phyloP scores from a whole-genome alignment of 37 sponge, comb jelly and placozoan genomes.

The Lycopodina hypogea region DNA sequence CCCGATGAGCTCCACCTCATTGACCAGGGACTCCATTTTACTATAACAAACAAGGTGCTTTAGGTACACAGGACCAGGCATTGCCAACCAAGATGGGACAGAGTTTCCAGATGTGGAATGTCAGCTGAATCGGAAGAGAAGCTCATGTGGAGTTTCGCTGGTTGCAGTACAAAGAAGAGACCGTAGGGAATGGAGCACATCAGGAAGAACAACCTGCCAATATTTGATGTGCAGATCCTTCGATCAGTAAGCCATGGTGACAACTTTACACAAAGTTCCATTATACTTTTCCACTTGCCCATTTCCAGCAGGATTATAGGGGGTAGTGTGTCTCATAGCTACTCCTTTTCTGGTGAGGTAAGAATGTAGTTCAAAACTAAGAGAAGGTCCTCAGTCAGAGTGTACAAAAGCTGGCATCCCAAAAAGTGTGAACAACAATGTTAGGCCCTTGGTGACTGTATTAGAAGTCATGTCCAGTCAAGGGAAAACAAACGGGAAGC shows the following conservation, averaged over 20 bases:
- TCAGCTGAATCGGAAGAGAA: background rate
- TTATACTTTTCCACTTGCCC: constrained; percentile 18
- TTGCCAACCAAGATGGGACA: constrained; percentile 4
- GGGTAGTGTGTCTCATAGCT: constrained; percentile 7
- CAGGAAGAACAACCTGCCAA: too few relatives aligned
- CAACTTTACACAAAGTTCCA: constrained; percentile 3
- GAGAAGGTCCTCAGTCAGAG: too few relatives aligned
- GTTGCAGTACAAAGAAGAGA: too few relatives aligned
- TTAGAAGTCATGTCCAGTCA: background rate
- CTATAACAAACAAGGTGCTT: constrained; percentile 6
- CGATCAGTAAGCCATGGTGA: background rate
- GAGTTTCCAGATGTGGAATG: too few relatives aligned
- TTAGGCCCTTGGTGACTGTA: constrained; percentile 1
- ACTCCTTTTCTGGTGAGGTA: constrained; percentile 5
- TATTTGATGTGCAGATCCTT: background rate
- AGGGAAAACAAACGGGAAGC: constrained; percentile 16
- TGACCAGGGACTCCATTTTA: constrained; percentile 3
- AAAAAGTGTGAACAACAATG: constrained; percentile 1
- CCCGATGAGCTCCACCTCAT: constrained; percentile 4
- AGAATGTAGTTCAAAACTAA: background rate
- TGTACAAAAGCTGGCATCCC: constrained; percentile 11
- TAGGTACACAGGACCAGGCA: constrained; percentile 5
- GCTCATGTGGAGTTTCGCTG: too few relatives aligned
- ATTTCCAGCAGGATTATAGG: constrained; percentile 5
- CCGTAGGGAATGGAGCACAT: too few relatives aligned